Conservation (phyloP, 2,888 invertebrate species). For the Diplazon laetatorius region DNA sequence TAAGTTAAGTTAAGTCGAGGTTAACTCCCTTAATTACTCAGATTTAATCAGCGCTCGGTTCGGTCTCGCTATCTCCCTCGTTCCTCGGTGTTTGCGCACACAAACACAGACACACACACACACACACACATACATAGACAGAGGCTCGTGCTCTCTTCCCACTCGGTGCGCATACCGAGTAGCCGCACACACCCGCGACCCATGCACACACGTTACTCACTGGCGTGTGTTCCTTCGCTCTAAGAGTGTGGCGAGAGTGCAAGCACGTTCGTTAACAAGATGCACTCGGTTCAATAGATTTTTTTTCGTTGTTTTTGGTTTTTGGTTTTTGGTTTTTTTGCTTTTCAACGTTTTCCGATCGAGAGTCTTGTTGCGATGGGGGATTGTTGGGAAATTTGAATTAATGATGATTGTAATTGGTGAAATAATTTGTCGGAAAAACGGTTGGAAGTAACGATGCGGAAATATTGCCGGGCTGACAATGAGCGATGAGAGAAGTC, state of each 20-base stretch:
- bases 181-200: background rate
- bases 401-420: too few relatives aligned
- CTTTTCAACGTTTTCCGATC: too few relatives aligned
- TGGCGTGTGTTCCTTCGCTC: slow-evolving; percentile 17
- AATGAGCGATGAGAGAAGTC: too few relatives aligned
- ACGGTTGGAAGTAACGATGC: too few relatives aligned
- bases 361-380: too few relatives aligned
- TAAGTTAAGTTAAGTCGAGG: slow-evolving; percentile 82
- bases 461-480: too few relatives aligned
- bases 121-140: too few relatives aligned
- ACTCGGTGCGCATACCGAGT: slow-evolving; percentile 47
- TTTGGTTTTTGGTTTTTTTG: too few relatives aligned
- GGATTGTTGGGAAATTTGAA: too few relatives aligned
- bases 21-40: slow-evolving; percentile 82
- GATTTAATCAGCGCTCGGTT: slow-evolving; percentile 78
- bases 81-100: slow-evolving; percentile 61
- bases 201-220: slow-evolving; percentile 57
- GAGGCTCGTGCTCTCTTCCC: slow-evolving; percentile 30
- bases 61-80: slow-evolving; percentile 20
- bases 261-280: background rate
- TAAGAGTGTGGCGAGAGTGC: background rate
- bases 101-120: too few relatives aligned
- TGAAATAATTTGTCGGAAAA: too few relatives aligned
- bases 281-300: background rate
- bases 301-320: background rate